Conservation (phyloP, 2,113 vertebrate genomes). For the Odontesthes bonariensis region DNA sequence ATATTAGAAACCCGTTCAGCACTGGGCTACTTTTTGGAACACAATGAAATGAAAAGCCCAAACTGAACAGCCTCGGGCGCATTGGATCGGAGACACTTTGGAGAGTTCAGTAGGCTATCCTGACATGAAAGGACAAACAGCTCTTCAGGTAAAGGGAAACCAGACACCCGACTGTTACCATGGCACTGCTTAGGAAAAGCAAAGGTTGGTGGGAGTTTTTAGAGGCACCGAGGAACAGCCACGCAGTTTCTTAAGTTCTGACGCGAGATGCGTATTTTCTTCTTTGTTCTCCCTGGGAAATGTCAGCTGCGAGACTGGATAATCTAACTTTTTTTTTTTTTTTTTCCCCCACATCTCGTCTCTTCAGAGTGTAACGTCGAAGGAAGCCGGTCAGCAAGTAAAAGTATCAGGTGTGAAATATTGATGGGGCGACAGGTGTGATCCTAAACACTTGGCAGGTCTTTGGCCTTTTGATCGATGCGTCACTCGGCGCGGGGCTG, state of each 20-base stretch:
- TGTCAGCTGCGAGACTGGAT: neutral
- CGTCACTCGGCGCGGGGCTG: slow-evolving; percentile 82
- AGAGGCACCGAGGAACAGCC: slow-evolving; percentile 16
- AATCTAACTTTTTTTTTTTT: neutral
- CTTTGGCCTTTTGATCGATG: slow-evolving; percentile 85
- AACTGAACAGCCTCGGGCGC: neutral
- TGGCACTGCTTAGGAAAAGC: slow-evolving; percentile 54
- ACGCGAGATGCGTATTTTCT: neutral
- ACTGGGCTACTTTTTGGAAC: neutral
- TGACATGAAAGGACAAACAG: neutral
- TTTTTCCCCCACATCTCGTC: neutral
- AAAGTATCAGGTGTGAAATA: slow-evolving; percentile 64
- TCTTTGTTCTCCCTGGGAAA: neutral
- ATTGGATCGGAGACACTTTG: too few relatives aligned
- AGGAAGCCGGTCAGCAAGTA: slow-evolving; percentile 6
- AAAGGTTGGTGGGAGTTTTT: slow-evolving; percentile 63
- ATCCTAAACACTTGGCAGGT: slow-evolving; percentile 65
- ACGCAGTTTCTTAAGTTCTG: slow-evolving; percentile 1
- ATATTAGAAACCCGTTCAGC: neutral
- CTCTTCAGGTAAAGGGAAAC: slow-evolving; percentile 65
- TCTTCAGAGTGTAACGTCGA: neutral
- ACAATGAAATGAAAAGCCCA: neutral
- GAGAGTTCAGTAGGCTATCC: neutral
- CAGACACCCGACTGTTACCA: slow-evolving; percentile 72
- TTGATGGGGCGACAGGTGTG: slow-evolving; percentile 62